A percentile compares a stretch with the other conserved stretches of the same genome.
Evolutionary conservation across 64 coral and sea anemone genomes (phyloP).

Genomic region (Stichodactyla mertensii): DNA sequence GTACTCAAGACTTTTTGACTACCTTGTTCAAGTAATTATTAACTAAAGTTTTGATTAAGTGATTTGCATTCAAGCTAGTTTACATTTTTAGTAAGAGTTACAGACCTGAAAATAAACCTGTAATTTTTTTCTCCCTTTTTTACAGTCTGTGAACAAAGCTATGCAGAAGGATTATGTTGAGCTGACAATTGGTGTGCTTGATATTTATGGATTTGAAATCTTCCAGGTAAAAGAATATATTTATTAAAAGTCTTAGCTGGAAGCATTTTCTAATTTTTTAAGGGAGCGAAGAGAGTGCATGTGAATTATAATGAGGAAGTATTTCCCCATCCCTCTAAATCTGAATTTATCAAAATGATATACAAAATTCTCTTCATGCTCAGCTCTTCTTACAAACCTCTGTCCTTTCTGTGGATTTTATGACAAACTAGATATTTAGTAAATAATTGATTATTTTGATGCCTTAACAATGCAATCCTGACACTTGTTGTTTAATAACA

Average conservation of each 20-base stretch:
- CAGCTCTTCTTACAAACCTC: too few species aligned
- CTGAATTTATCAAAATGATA: too few species aligned
- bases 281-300: neutral
- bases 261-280: neutral
- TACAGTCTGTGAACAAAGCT: conserved; percentile 88
- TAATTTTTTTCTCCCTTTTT: neutral
- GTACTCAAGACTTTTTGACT: conserved; percentile 94
- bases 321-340: too few species aligned
- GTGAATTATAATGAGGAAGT: too few species aligned
- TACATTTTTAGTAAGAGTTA: neutral
- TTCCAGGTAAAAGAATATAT: conserved; percentile 65
- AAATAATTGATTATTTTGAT: too few species aligned
- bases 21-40: conserved; percentile 68
- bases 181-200: conserved; percentile 87
- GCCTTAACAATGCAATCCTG: too few species aligned
- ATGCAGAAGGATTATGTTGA: conserved; percentile 92
- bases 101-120: neutral
- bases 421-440: too few species aligned
- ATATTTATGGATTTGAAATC: conserved; percentile 99
- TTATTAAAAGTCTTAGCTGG: too few species aligned
- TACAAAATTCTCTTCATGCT: too few species aligned
- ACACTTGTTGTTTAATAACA: too few species aligned
- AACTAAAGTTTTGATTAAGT: neutral
- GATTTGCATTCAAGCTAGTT: too few species aligned
- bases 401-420: too few species aligned